Percentiles rank a stretch among this genome's conserved stretches.
Evolutionary conservation across 2,113 vertebrate species (phyloP).

Genomic region (Maccullochella peelii): DNA sequence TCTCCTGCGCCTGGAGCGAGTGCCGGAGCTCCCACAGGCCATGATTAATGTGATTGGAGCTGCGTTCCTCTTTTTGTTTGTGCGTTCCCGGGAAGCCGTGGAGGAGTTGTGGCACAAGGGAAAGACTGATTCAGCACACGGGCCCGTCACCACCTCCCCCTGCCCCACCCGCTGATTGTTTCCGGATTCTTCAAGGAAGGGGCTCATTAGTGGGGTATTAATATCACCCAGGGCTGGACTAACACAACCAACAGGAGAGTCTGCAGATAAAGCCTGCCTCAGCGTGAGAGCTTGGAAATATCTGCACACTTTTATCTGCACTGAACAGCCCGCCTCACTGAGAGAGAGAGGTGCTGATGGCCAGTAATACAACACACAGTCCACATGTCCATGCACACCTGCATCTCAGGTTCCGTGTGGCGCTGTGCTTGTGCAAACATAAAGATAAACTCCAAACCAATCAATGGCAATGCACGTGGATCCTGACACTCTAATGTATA

Average conservation of each 20-base stretch:
- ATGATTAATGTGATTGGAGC: constrained; percentile 82
- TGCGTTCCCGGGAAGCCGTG: constrained; percentile 58
- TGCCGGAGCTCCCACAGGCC: constrained; percentile 69
- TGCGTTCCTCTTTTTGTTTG: constrained; percentile 66
- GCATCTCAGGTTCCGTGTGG: constrained; percentile 39
- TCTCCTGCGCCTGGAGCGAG: constrained; percentile 58
- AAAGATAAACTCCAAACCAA: constrained; percentile 53
- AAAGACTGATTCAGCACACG: constrained; percentile 62
- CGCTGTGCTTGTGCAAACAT: constrained; percentile 46
- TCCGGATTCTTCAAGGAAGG: constrained; percentile 70
- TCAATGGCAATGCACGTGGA: background rate
- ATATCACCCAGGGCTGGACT: constrained; percentile 76
- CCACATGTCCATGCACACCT: constrained; percentile 35
- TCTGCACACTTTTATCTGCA: constrained; percentile 75
- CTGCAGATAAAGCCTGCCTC: constrained; percentile 69
- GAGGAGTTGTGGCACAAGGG: constrained; percentile 72
- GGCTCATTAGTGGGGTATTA: constrained; percentile 80
- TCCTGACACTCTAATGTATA: background rate
- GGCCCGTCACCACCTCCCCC: background rate
- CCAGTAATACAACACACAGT: constrained; percentile 39
- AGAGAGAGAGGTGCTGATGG: constrained; percentile 43
- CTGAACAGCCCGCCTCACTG: constrained; percentile 60
- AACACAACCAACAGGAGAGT: constrained; percentile 66
- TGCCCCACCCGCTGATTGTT: constrained; percentile 63
- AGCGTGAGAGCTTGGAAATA: constrained; percentile 62